Evolutionary conservation across 2,797 vertebrate species (phyloP).

Genomic region (Cheracebus regulus): DNA sequence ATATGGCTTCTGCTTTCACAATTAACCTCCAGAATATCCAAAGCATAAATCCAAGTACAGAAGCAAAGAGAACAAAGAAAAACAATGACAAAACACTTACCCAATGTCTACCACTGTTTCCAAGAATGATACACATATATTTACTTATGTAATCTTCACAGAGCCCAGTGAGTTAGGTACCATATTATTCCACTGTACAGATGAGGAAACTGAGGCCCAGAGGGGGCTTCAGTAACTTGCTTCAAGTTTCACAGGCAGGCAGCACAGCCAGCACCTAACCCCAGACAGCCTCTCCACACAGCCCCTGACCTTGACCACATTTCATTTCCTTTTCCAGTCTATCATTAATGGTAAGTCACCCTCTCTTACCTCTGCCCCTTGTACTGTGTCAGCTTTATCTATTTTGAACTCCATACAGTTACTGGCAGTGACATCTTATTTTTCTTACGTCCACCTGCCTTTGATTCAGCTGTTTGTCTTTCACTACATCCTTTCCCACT

Average conservation of each 20-base stretch:
- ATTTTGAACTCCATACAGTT: background rate
- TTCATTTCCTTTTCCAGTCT: background rate
- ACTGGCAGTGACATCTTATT: background rate
- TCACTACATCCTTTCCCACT: background rate
- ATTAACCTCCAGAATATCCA: background rate
- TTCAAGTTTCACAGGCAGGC: background rate
- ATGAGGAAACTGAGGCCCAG: background rate
- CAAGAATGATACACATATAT: background rate
- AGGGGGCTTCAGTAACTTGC: background rate
- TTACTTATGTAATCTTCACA: background rate
- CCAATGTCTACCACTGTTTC: background rate
- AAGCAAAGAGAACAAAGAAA: background rate
- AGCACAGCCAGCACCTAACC: background rate
- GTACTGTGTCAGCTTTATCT: too few species aligned
- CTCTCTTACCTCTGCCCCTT: too few species aligned
- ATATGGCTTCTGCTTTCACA: accelerated
- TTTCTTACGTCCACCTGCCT: background rate
- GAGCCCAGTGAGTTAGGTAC: background rate
- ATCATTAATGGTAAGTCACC: background rate
- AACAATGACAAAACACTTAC: background rate
- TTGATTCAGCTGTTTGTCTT: background rate
- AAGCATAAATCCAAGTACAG: background rate
- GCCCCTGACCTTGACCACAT: background rate
- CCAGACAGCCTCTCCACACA: too few species aligned
- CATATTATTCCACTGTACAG: background rate